Evolutionary conservation across 1,140 invertebrate genomes (phyloP).

Genomic region (Pseudoatta argentina): DNA sequence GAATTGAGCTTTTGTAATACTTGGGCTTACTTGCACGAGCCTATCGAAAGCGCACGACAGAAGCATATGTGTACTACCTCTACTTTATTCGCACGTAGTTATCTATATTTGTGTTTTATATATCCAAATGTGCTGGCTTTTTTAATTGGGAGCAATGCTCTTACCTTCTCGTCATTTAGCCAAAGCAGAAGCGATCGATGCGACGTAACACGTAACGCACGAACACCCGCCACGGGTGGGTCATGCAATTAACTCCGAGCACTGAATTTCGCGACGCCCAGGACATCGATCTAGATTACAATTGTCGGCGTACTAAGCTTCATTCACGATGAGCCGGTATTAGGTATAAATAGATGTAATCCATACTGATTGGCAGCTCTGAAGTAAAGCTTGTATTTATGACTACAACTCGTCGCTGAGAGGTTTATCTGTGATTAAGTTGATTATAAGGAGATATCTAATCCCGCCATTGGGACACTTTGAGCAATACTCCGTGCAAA

Average conservation of each 20-base stretch:
- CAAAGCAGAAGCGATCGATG: constrained; percentile 7
- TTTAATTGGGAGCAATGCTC: not conserved
- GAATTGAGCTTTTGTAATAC: not conserved
- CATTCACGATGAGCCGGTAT: constrained; percentile 53
- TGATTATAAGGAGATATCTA: constrained; percentile 49
- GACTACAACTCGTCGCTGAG: not conserved
- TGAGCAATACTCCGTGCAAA: not conserved
- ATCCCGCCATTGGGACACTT: constrained; percentile 4
- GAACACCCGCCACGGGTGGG: not conserved
- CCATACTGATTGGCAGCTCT: constrained; percentile 55
- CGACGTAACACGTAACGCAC: constrained; percentile 30
- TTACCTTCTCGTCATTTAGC: constrained; percentile 25
- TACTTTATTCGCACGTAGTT: no score
- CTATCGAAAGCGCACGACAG: no score
- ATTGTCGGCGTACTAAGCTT: constrained; percentile 69
- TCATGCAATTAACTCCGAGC: constrained; percentile 64
- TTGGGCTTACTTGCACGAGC: not conserved
- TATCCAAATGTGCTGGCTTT: no score
- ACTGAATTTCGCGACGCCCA: constrained; percentile 59
- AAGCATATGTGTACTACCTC: no score
- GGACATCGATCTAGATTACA: constrained; percentile 72
- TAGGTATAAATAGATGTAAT: constrained; percentile 64
- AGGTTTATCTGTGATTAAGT: constrained; percentile 47
- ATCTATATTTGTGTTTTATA: not conserved
- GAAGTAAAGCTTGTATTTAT: constrained; percentile 47